phyloP scores from a whole-genome alignment of 2,888 invertebrate genomes.

The Troides helena region DNA sequence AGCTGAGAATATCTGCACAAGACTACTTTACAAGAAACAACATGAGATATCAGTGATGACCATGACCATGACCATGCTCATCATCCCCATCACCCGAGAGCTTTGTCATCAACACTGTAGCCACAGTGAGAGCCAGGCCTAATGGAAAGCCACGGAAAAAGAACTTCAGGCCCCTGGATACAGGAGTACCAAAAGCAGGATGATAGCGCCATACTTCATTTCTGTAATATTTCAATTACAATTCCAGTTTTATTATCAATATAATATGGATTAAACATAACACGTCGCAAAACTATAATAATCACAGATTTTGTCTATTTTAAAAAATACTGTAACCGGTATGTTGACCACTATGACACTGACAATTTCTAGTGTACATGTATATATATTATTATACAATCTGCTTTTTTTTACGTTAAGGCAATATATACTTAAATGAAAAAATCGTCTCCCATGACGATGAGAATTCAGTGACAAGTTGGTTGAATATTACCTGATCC shows the following conservation, averaged over 20 bases:
- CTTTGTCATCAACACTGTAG: slow-evolving; percentile 51
- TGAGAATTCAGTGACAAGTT: not conserved
- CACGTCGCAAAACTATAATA: not conserved
- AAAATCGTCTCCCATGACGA: not conserved
- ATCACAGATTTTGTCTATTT: not conserved
- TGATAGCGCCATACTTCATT: slow-evolving; percentile 93
- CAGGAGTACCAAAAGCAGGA: slow-evolving; percentile 80
- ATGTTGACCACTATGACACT: too few species aligned
- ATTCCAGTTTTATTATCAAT: not conserved
- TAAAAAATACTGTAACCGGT: not conserved
- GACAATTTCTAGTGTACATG: too few species aligned
- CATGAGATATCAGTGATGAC: slow-evolving; percentile 34
- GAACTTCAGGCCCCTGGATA: slow-evolving; percentile 57
- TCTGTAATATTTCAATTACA: slow-evolving; percentile 53
- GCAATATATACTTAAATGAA: not conserved
- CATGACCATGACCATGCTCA: slow-evolving; percentile 65
- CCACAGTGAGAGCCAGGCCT: slow-evolving; percentile 77
- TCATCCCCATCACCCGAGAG: slow-evolving; percentile 49
- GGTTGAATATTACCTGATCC: slow-evolving; percentile 83
- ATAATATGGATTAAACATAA: not conserved
- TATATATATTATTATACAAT: too few species aligned
- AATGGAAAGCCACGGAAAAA: slow-evolving; percentile 84
- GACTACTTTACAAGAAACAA: not conserved
- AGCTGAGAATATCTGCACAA: not conserved
- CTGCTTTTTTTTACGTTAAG: too few species aligned